Conservation (phyloP, 2,797 vertebrate genomes). For the Tachyglossus aculeatus region DNA sequence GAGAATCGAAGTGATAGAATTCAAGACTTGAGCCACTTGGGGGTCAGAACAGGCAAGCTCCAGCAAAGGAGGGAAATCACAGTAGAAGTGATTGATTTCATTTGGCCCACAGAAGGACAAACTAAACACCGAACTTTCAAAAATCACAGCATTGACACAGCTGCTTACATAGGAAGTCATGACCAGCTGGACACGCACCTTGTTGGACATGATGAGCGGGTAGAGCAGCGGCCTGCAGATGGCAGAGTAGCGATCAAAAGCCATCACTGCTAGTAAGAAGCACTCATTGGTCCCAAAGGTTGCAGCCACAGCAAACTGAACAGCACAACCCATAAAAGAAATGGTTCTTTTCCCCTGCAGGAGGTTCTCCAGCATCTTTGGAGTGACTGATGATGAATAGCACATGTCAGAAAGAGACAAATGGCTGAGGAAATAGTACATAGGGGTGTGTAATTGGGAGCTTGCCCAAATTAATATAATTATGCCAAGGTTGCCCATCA, state of each 20-base stretch:
- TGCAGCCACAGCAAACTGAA: conserved; percentile 38
- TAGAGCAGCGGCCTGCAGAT: conserved; percentile 36
- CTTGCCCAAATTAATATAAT: conserved; percentile 25
- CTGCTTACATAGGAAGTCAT: conserved; percentile 37
- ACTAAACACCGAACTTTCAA: conserved; percentile 12
- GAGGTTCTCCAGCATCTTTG: conserved; percentile 37
- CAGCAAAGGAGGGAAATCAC: conserved; percentile 41
- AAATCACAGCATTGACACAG: conserved; percentile 25
- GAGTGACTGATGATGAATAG: conserved; percentile 38
- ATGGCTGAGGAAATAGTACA: conserved; percentile 47
- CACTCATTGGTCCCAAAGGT: conserved; percentile 27
- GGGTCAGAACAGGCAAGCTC: conserved; percentile 37
- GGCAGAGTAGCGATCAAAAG: conserved; percentile 35
- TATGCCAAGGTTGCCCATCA: conserved; percentile 36
- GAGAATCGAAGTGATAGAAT: not conserved
- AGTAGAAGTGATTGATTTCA: conserved; percentile 52
- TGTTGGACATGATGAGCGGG: conserved; percentile 30
- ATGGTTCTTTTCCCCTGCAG: conserved; percentile 26
- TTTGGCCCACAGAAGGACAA: conserved; percentile 38
- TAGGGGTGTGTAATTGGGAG: conserved; percentile 30
- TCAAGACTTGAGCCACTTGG: conserved; percentile 16
- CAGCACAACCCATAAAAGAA: conserved; percentile 21
- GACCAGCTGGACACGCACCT: conserved; percentile 14
- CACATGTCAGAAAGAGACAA: conserved; percentile 39
- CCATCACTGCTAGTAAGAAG: conserved; percentile 44